Evolutionary conservation across 2,113 vertebrate genomes (phyloP).

Genomic region (Notothenia rossii): DNA sequence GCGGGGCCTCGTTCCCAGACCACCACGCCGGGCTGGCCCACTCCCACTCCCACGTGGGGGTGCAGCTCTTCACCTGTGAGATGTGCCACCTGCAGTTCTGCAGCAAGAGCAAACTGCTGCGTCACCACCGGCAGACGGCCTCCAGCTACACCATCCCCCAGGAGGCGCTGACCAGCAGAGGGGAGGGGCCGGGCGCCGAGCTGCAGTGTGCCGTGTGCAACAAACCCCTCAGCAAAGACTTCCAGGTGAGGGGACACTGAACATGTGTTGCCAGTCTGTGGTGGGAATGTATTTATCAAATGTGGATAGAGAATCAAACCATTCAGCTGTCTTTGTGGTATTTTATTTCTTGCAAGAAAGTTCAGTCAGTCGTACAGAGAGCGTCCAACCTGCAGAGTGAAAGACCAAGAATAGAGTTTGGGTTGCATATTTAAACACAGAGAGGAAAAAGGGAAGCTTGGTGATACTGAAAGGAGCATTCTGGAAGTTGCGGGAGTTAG

Average conservation of each 20-base stretch:
- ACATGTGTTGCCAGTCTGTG: background rate
- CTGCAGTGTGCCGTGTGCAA: slow-evolving; percentile 88
- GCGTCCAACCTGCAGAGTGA: no score
- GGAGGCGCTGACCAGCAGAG: slow-evolving; percentile 67
- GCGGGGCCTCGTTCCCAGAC: slow-evolving; percentile 91
- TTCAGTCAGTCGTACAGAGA: no score
- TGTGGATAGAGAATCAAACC: no score
- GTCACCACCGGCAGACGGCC: slow-evolving; percentile 88
- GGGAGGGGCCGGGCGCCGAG: slow-evolving; percentile 75
- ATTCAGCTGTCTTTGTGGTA: no score
- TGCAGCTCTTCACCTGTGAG: slow-evolving; percentile 94
- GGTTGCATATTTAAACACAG: no score
- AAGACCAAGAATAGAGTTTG: no score
- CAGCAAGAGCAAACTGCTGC: slow-evolving; percentile 90
- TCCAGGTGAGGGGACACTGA: slow-evolving; percentile 81
- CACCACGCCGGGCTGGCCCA: slow-evolving; percentile 87
- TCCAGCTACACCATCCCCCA: slow-evolving; percentile 86
- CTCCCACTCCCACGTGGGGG: slow-evolving; percentile 91
- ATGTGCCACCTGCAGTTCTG: slow-evolving; percentile 95
- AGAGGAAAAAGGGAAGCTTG: no score
- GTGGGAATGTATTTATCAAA: no score
- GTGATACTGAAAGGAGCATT: no score
- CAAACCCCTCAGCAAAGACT: slow-evolving; percentile 90
- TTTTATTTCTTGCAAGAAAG: no score
- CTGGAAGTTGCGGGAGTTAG: no score